Evolutionary conservation across 2,797 vertebrate genomes (phyloP).

Genomic region (Acanthurus lineatus): DNA sequence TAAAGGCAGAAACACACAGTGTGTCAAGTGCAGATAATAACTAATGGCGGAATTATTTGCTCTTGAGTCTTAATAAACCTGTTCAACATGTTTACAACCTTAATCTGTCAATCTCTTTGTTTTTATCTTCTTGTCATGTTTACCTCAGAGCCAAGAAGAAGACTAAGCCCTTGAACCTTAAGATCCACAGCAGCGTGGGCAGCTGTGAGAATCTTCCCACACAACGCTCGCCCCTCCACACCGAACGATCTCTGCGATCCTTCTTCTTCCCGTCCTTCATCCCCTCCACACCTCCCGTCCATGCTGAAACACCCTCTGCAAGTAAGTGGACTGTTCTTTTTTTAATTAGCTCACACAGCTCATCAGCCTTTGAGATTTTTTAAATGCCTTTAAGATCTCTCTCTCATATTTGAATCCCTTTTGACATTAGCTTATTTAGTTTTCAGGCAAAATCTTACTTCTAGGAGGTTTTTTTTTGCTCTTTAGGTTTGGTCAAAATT

Average conservation of each 20-base stretch:
- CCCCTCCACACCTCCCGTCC: constrained; percentile 96
- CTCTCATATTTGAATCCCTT: constrained; percentile 30
- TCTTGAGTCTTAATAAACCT: no score
- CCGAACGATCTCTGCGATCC: constrained; percentile 93
- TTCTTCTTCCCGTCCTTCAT: constrained; percentile 97
- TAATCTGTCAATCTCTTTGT: neutral
- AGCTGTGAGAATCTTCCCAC: constrained; percentile 98
- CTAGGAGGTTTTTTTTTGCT: neutral
- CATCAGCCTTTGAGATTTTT: constrained; percentile 32
- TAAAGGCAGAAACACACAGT: no score
- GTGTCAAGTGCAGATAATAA: no score
- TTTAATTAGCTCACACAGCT: constrained; percentile 35
- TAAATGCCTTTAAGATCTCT: constrained; percentile 23
- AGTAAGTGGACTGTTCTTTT: constrained; percentile 87
- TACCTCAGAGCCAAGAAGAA: constrained; percentile 94
- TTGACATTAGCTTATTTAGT: constrained; percentile 29
- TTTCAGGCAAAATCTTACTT: constrained; percentile 37
- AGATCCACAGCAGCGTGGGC: constrained; percentile 97
- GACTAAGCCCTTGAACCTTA: constrained; percentile 97
- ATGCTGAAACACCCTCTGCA: constrained; percentile 92
- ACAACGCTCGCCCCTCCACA: constrained; percentile 94
- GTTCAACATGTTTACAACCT: no score
- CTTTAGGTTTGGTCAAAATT: no score
- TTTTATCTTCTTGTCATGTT: constrained; percentile 29
- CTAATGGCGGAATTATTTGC: no score